Evolutionary conservation across 2,888 invertebrate genomes (phyloP).

Genomic region (Ectropis crepuscularia): DNA sequence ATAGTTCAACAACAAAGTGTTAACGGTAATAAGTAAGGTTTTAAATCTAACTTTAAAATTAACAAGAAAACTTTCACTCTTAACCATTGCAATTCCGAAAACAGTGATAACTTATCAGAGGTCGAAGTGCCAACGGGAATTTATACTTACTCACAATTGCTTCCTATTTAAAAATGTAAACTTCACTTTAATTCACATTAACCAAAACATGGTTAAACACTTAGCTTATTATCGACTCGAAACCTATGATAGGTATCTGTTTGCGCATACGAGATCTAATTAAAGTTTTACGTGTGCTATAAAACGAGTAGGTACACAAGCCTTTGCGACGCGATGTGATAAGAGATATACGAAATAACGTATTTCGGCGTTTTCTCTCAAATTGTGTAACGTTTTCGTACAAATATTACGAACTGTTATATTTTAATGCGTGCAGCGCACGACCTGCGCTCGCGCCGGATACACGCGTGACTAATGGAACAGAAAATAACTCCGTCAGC

Average conservation of each 20-base stretch:
- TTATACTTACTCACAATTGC: constrained; percentile 42
- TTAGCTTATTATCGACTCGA: constrained; percentile 1
- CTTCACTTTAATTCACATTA: constrained; percentile 10
- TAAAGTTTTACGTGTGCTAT: constrained; percentile 23
- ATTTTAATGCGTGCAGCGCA: constrained; percentile 48
- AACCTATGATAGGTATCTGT: constrained; percentile 8
- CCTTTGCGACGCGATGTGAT: constrained; percentile 33
- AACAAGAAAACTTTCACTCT: background rate
- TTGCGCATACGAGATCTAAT: constrained; percentile 25
- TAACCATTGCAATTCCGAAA: constrained; percentile 7
- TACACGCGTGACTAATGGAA: constrained; percentile 82
- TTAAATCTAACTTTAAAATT: background rate
- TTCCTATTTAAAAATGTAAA: constrained; percentile 22
- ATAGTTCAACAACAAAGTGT: background rate
- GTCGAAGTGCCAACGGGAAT: background rate
- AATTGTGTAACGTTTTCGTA: constrained; percentile 34
- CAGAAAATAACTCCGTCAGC: constrained; percentile 84
- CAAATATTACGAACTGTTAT: constrained; percentile 31
- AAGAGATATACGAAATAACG: constrained; percentile 28
- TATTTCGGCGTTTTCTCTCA: constrained; percentile 16
- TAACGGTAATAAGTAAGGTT: background rate
- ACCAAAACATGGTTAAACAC: constrained; percentile 17
- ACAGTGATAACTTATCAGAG: constrained; percentile 4
- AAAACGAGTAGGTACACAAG: constrained; percentile 35
- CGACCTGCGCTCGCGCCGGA: constrained; percentile 75